Evolutionary conservation across 2,888 invertebrate species (phyloP).

Genomic region (Archips xylosteana): DNA sequence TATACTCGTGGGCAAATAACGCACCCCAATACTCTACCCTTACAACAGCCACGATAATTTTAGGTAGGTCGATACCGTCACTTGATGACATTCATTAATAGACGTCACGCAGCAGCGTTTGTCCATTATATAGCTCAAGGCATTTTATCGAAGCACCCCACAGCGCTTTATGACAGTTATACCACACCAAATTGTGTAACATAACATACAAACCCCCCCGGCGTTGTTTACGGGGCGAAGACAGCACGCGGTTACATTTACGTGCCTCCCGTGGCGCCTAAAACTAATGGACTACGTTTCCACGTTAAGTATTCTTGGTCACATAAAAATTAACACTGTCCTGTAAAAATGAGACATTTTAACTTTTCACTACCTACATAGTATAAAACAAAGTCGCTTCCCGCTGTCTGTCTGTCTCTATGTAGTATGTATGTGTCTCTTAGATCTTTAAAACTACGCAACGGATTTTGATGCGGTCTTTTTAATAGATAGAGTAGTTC

Average conservation of each 20-base stretch:
- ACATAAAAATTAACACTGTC: background rate
- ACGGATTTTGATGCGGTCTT: no score
- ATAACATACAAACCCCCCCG: constrained; percentile 20
- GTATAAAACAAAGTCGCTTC: no score
- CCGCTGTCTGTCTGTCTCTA: no score
- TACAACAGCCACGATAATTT: constrained; percentile 1
- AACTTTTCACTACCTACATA: no score
- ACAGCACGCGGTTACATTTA: constrained; percentile 23
- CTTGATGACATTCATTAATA: constrained; percentile 19
- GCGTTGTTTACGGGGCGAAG: constrained; percentile 17
- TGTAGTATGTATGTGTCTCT: no score
- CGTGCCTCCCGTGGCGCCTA: constrained; percentile 13
- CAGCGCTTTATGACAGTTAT: constrained; percentile 32
- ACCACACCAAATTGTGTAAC: constrained; percentile 23
- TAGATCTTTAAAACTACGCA: no score
- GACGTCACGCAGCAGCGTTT: constrained; percentile 15
- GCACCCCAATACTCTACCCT: background rate
- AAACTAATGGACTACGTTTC: constrained; percentile 23
- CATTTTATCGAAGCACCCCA: constrained; percentile 33
- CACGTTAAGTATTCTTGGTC: constrained; percentile 17
- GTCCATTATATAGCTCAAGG: constrained; percentile 11
- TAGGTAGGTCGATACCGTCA: constrained; percentile 6
- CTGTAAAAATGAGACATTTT: background rate
- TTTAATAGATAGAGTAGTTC: no score
- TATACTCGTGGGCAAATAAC: no score